These are phyloP conservation scores for Lepidurus couesii DNA, from an alignment of 1,140 invertebrate genomes.

Conservation along the genomic window DNA sequence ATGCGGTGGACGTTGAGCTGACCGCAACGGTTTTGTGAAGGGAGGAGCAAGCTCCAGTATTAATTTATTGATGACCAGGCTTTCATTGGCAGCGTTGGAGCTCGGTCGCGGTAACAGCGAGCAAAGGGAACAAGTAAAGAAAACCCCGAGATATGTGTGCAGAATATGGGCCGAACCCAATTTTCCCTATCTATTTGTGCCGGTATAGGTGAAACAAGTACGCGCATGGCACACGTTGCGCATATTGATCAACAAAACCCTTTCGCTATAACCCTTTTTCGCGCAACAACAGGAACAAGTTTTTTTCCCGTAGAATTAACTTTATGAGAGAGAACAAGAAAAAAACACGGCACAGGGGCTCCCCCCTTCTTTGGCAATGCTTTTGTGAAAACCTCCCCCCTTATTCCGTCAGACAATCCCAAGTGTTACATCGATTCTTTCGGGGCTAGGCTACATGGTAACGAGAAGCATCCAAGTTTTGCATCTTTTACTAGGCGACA, in stretches of 20 bases:
- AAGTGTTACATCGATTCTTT: conserved; percentile 18
- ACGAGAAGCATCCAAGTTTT: not conserved
- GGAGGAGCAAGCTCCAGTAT: not conserved
- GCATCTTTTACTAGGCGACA: not conserved
- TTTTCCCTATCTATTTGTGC: not conserved
- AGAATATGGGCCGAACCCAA: not conserved
- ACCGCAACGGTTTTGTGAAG: not conserved
- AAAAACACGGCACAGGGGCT: not conserved
- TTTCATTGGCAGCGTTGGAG: not conserved
- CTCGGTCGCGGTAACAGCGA: not conserved
- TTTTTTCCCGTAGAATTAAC: not conserved
- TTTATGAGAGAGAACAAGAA: not conserved
- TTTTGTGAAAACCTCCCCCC: conserved; percentile 4
- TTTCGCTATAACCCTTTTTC: conserved; percentile 19
- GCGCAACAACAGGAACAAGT: not conserved
- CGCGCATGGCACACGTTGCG: conserved; percentile 20
- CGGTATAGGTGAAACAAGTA: not conserved
- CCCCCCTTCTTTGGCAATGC: conserved; percentile 5
- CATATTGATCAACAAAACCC: conserved; percentile 16
- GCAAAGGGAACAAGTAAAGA: not conserved
- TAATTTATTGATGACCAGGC: not conserved
- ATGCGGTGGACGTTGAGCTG: not conserved
- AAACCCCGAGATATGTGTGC: not conserved
- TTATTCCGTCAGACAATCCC: conserved; percentile 8
- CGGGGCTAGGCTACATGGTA: not conserved